These are phyloP conservation scores for Sphaerophoria rueppellii DNA, from an alignment of 2,888 invertebrate species.

Conservation along the genomic window DNA sequence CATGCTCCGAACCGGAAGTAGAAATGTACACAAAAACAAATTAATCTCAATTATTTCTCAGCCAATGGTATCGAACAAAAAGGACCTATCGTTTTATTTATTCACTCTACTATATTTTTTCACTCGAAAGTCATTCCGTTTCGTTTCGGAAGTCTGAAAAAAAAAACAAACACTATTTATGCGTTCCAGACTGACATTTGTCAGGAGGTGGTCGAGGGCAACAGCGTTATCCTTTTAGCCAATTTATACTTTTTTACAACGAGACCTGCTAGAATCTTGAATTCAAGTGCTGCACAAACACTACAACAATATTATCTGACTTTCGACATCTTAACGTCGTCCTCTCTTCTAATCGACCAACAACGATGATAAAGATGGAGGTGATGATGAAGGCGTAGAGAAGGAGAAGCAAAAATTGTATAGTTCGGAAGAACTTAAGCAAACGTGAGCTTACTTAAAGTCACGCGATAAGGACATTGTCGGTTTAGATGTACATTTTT, in stretches of 20 bases:
- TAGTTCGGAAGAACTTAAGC: conserved; percentile 51
- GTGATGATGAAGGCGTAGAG: background rate
- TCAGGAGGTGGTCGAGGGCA: background rate
- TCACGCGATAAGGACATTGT: conserved; percentile 71
- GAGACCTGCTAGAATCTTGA: background rate
- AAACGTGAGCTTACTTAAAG: conserved; percentile 71
- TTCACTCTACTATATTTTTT: conserved; percentile 14
- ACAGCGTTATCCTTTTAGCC: conserved; percentile 47
- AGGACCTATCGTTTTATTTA: conserved; percentile 45
- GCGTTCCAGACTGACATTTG: conserved; percentile 38
- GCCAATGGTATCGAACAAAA: conserved; percentile 41
- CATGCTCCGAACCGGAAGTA: background rate
- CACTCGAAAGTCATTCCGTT: conserved; percentile 14
- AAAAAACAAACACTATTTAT: conserved; percentile 31
- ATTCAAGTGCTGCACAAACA: conserved; percentile 27
- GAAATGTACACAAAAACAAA: conserved; percentile 40
- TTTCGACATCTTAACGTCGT: conserved; percentile 33
- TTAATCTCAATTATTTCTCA: conserved; percentile 59
- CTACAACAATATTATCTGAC: conserved; percentile 47
- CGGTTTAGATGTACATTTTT: conserved; percentile 54
- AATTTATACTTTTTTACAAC: conserved; percentile 13
- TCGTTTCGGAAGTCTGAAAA: background rate
- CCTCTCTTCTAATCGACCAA: background rate
- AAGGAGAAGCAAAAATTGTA: conserved; percentile 13
- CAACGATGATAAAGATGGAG: background rate